Percentiles rank a stretch among this genome's conserved stretches.
phyloP scores from a whole-genome alignment of 2,797 vertebrate genomes.

The Odontamblyopus lacepedii region DNA sequence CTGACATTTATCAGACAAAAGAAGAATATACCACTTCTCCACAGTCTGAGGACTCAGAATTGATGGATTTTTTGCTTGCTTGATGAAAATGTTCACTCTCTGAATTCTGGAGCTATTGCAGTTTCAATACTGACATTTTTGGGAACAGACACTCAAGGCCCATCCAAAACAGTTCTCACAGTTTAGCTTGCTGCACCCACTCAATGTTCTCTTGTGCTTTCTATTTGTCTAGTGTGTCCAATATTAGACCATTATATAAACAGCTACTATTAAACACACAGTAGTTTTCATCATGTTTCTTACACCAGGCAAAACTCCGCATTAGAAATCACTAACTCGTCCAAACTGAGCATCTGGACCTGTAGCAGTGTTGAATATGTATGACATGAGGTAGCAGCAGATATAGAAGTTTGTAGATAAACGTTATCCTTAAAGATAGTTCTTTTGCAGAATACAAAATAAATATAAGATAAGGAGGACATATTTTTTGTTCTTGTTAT shows the following conservation, averaged over 20 bases:
- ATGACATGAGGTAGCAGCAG: neutral
- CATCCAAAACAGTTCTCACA: constrained; percentile 6
- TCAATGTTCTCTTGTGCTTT: constrained; percentile 24
- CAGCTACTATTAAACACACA: constrained; percentile 9
- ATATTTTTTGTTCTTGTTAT: neutral
- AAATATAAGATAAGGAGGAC: neutral
- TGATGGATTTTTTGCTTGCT: neutral
- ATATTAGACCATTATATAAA: constrained; percentile 11
- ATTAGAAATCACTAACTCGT: neutral
- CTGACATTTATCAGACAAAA: constrained; percentile 5
- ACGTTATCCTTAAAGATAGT: neutral
- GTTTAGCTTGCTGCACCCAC: constrained; percentile 24
- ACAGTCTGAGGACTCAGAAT: neutral
- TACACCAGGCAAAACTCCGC: neutral
- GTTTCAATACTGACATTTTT: constrained; percentile 1
- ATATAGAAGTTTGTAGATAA: neutral
- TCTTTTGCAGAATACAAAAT: neutral
- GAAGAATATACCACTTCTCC: constrained; percentile 2
- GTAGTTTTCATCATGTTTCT: neutral
- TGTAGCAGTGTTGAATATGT: neutral
- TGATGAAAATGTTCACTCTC: neutral
- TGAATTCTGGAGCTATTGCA: neutral
- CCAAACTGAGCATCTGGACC: neutral
- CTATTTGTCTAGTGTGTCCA: neutral
- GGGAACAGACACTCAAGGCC: neutral